A percentile compares a stretch with the other conserved stretches of the same genome.
phyloP scores from a whole-genome alignment of 2,888 invertebrate species.

The Hymenopus coronatus region DNA sequence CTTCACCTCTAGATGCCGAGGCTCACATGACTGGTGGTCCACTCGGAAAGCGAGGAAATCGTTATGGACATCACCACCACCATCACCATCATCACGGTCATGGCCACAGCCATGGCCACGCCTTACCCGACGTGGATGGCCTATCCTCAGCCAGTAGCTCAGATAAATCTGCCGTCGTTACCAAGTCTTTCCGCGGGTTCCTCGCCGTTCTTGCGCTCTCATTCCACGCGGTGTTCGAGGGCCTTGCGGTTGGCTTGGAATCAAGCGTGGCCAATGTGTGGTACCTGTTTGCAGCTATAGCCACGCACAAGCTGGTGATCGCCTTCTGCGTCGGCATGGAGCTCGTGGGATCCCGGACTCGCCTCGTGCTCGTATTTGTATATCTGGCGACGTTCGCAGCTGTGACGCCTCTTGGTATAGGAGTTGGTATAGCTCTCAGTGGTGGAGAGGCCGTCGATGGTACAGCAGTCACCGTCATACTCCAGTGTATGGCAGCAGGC shows the following conservation, averaged over 20 bases:
- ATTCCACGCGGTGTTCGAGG: slow-evolving; percentile 84
- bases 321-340: slow-evolving; percentile 66
- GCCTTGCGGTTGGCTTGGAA: slow-evolving; percentile 77
- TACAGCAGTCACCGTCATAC: slow-evolving; percentile 49
- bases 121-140: slow-evolving; percentile 27
- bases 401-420: slow-evolving; percentile 67
- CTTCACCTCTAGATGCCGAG: slow-evolving; percentile 38
- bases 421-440: slow-evolving; percentile 54
- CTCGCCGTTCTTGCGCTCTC: slow-evolving; percentile 80
- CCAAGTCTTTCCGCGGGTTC: slow-evolving; percentile 61
- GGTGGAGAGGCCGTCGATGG: slow-evolving; percentile 46
- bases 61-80: slow-evolving; percentile 26
- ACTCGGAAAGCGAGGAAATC: not conserved
- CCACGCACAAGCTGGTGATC: slow-evolving; percentile 66
- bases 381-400: slow-evolving; percentile 62
- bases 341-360: slow-evolving; percentile 56
- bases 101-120: slow-evolving; percentile 26
- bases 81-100: slow-evolving; percentile 21
- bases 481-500: slow-evolving; percentile 74
- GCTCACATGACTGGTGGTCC: slow-evolving; percentile 34
- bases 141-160: slow-evolving; percentile 5
- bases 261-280: slow-evolving; percentile 60
- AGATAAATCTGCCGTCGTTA: slow-evolving; percentile 16
- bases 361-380: slow-evolving; percentile 49
- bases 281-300: slow-evolving; percentile 62